Evolutionary conservation across 2,888 invertebrate species (phyloP).

Genomic region (Lasioglossum oenotherae): DNA sequence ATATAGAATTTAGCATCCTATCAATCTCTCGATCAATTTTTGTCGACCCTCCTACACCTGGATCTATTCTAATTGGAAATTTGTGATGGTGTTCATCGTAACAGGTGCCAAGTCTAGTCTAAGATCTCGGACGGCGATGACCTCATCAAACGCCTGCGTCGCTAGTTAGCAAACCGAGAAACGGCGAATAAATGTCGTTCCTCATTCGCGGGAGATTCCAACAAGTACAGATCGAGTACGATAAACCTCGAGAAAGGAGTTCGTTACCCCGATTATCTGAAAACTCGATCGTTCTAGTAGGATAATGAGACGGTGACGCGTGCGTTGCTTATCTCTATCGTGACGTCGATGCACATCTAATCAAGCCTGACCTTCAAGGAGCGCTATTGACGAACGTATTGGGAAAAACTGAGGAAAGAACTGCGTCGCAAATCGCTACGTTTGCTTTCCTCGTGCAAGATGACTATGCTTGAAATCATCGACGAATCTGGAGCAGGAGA

Average conservation of each 20-base stretch:
- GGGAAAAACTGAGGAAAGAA: background rate
- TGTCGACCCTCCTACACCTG: background rate
- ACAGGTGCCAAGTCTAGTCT: background rate
- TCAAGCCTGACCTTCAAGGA: background rate
- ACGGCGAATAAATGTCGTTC: background rate
- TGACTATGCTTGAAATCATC: background rate
- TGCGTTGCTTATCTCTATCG: slow-evolving; percentile 2
- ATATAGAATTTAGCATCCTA: background rate
- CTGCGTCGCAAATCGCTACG: slow-evolving; percentile 10
- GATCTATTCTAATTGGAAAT: background rate
- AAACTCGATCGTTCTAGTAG: slow-evolving; percentile 19
- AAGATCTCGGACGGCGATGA: background rate
- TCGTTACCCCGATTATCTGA: slow-evolving; percentile 19
- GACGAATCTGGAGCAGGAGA: background rate
- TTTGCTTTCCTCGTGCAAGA: background rate
- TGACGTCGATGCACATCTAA: background rate
- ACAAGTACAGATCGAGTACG: background rate
- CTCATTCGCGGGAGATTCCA: background rate
- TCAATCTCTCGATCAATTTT: background rate
- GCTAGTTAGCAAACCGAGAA: background rate
- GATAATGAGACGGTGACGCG: background rate
- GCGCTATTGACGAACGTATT: background rate
- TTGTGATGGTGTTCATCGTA: background rate
- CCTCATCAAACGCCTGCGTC: slow-evolving; percentile 32
- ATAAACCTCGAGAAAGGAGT: slow-evolving; percentile 28